These are phyloP conservation scores for Ctenoplectra terminalis DNA, from an alignment of 1,140 invertebrate genomes.

Conservation along the genomic window DNA sequence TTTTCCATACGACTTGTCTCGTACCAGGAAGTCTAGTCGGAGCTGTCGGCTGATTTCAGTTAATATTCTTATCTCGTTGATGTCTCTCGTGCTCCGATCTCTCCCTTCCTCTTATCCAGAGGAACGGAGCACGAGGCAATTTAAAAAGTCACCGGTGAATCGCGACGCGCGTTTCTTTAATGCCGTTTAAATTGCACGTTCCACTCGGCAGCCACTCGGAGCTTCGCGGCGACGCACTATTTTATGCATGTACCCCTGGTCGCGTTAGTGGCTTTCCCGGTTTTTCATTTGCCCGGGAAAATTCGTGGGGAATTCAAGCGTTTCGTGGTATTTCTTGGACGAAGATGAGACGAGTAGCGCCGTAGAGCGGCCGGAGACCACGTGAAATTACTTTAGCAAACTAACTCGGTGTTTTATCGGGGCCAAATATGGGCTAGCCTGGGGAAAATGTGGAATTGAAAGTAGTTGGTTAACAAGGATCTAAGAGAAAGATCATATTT, in stretches of 20 bases:
- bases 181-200: slow-evolving; percentile 38
- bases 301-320: slow-evolving; percentile 16
- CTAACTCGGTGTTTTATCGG: not conserved
- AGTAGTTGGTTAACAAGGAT: not conserved
- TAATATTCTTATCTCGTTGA: slow-evolving; percentile 2
- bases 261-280: slow-evolving; percentile 6
- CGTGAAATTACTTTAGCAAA: slow-evolving; percentile 25
- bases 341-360: not conserved
- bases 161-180: slow-evolving; percentile 35
- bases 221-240: not conserved
- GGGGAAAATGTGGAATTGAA: not conserved
- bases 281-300: slow-evolving; percentile 34
- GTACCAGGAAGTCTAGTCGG: no score
- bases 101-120: no score
- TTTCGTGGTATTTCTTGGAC: not conserved
- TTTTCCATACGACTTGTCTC: not conserved
- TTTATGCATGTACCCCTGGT: slow-evolving; percentile 26
- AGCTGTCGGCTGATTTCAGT: slow-evolving; percentile 1
- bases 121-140: not conserved
- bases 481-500: not conserved
- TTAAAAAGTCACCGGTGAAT: slow-evolving; percentile 15
- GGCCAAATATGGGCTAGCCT: not conserved
- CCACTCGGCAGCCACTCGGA: not conserved
- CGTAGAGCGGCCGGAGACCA: not conserved
- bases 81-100: no score